Base-by-base conservation (phyloP, 1,140 invertebrate genomes). In the Copidosoma floridanum region DNA sequence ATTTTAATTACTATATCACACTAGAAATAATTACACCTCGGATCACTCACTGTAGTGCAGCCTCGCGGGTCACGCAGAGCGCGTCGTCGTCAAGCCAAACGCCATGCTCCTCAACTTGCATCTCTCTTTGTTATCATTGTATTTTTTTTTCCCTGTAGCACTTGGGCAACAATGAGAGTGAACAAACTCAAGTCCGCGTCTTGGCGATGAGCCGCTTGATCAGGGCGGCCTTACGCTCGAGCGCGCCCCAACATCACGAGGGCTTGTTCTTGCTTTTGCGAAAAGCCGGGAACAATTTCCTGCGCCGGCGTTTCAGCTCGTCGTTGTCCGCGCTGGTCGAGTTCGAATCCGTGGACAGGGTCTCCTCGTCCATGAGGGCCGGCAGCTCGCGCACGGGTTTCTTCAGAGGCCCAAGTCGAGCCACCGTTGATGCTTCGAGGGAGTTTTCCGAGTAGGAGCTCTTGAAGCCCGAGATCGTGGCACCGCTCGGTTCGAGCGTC, bases 331-430 rank as follows among this genome's bases (percentile, higher is more conserved):
- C 78, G 18, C 74, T 72, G 21, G 80, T 82, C n/a, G 81, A 82
- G 66, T 81, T 82, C 4, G 81, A 82, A 65, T 83, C 82, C 7
- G 82, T 83, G 0, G 81, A 82, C 1, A 80, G 69, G 14, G 81
- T 80, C 58, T 82, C 81, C 53, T 82, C 81, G 56, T 79, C 78
- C 0, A 76, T 64, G 0, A 71, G 74, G 11, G 76, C 68, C 29
- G 77, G 59, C 26, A 77, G 57, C 18, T 80, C 77, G 46, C 43
- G 71, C 2, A 69, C n/a, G 0, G 66, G 47, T 60, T 73, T 74
- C 46, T 68, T 74, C 7, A 46, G 8, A 10, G 50, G 23, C 40
- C 29, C 46, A 27, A 60, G 44, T 4, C 66, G 32, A 47, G 54
- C 10, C 10, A 47, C 57, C 10, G 57, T 26, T 27, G 51, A 37